These are phyloP conservation scores for Azorinus chamasolen DNA, from an alignment of 2,888 invertebrate species.

Conservation along the genomic window DNA sequence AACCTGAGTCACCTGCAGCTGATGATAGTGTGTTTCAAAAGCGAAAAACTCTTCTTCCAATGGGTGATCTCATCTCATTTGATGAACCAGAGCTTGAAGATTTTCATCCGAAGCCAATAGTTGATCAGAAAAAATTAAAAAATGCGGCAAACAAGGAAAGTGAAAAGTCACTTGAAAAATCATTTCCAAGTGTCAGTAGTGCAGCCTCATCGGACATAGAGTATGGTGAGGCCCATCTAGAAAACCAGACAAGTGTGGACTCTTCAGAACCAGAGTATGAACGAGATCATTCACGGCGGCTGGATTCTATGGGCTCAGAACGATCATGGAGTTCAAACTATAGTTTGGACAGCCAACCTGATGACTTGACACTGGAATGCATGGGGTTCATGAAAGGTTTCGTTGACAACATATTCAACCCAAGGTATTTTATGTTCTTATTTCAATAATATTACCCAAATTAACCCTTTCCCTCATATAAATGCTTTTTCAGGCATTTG, in stretches of 20 bases:
- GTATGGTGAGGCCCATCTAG: constrained; percentile 40
- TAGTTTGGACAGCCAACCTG: constrained; percentile 85
- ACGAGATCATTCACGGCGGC: constrained; percentile 66
- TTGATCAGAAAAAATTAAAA: constrained; percentile 18
- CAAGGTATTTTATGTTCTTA: constrained; percentile 78
- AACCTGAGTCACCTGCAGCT: constrained; percentile 22
- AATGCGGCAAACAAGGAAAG: constrained; percentile 28
- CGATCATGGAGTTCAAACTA: constrained; percentile 82
- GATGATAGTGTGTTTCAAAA: constrained; percentile 40
- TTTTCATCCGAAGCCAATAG: constrained; percentile 54
- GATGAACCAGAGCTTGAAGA: constrained; percentile 71
- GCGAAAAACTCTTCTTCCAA: constrained; percentile 71
- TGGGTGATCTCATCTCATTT: constrained; percentile 80
- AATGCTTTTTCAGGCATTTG: too few relatives aligned
- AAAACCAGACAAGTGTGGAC: constrained; percentile 74
- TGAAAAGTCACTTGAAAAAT: constrained; percentile 52
- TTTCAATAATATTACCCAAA: too few relatives aligned
- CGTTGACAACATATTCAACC: constrained; percentile 89
- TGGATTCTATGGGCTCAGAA: constrained; percentile 79
- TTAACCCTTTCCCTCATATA: too few relatives aligned
- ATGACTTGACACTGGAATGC: constrained; percentile 88
- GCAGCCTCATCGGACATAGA: constrained; percentile 70
- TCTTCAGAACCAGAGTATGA: constrained; percentile 82
- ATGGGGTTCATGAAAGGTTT: constrained; percentile 90
- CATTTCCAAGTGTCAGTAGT: constrained; percentile 72